Evolutionary conservation across 2,797 vertebrate genomes (phyloP).

Genomic region (Xenopus petersii): DNA sequence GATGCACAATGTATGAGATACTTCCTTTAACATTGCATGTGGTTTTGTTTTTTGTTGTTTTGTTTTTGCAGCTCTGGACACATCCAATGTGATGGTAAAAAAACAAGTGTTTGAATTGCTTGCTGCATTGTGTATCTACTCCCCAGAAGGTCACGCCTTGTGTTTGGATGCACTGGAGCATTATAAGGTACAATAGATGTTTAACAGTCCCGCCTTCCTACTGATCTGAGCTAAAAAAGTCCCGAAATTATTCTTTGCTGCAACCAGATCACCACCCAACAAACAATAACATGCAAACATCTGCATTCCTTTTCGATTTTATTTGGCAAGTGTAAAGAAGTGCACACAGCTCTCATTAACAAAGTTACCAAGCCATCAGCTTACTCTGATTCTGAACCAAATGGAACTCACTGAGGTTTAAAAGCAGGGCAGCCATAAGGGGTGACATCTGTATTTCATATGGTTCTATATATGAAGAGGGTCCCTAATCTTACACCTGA

Average conservation of each 20-base stretch:
- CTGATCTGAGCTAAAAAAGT: too few species aligned
- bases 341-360: too few species aligned
- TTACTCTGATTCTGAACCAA: too few species aligned
- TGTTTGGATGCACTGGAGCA: slow-evolving; percentile 91
- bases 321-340: not conserved
- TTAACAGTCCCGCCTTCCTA: not conserved
- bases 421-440: too few species aligned
- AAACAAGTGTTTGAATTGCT: slow-evolving; percentile 96
- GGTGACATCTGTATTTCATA: too few species aligned
- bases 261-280: not conserved
- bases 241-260: not conserved
- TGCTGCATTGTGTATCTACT: slow-evolving; percentile 93
- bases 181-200: slow-evolving; percentile 77
- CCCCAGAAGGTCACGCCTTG: slow-evolving; percentile 80
- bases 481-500: too few species aligned
- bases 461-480: too few species aligned
- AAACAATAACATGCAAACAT: not conserved
- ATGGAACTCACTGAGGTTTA: too few species aligned
- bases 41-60: too few species aligned
- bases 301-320: not conserved
- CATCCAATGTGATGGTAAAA: slow-evolving; percentile 96
- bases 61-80: slow-evolving; percentile 82
- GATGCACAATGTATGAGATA: too few species aligned
- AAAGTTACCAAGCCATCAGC: too few species aligned
- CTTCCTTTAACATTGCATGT: too few species aligned